Percentiles rank a stretch among this genome's conserved stretches.
Evolutionary conservation across 2,888 invertebrate genomes (phyloP).

Genomic region (Didymodactylos carnosus): DNA sequence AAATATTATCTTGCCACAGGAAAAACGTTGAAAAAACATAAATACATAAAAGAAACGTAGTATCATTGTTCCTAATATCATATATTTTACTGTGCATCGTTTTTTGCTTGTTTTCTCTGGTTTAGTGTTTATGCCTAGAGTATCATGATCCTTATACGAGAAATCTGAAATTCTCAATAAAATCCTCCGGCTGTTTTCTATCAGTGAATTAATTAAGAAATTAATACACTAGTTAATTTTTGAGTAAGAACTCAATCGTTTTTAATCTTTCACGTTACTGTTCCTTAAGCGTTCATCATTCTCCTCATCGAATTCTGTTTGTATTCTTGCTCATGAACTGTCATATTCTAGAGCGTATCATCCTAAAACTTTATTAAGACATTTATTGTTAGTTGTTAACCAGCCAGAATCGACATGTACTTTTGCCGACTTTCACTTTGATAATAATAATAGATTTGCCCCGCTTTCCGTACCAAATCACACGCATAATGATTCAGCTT

Average conservation of each 20-base stretch:
- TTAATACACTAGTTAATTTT: not conserved
- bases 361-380: slow-evolving; percentile 45
- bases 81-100: too few species aligned
- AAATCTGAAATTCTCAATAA: too few species aligned
- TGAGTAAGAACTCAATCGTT: not conserved
- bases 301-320: not conserved
- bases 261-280: not conserved
- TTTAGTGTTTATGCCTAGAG: too few species aligned
- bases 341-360: slow-evolving; percentile 50
- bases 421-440: slow-evolving; percentile 44
- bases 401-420: slow-evolving; percentile 56
- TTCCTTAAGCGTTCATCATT: too few species aligned
- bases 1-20: too few species aligned
- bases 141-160: too few species aligned
- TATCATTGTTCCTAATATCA: too few species aligned
- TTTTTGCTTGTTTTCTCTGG: too few species aligned
- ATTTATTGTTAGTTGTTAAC: slow-evolving; percentile 29
- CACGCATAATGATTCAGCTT: slow-evolving; percentile 50
- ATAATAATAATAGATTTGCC: slow-evolving; percentile 52
- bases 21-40: too few species aligned
- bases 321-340: slow-evolving; percentile 45
- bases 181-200: too few species aligned
- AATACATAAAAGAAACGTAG: too few species aligned
- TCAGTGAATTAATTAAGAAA: too few species aligned
- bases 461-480: slow-evolving; percentile 53